These are phyloP conservation scores for Scomber scombrus DNA, from an alignment of 2,113 vertebrate species.

Conservation along the genomic window DNA sequence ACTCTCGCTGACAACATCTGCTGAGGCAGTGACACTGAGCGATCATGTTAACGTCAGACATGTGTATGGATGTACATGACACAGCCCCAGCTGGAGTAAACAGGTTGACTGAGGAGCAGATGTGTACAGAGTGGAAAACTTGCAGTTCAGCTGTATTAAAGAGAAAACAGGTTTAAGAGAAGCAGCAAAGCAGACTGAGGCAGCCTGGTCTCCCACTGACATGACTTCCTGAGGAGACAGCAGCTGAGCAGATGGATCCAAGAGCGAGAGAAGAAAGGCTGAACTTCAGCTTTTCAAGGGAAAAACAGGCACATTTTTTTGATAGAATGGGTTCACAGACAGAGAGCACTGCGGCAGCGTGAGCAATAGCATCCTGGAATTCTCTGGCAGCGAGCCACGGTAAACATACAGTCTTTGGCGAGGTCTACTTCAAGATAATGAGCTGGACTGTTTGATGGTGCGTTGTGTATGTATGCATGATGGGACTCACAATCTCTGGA, in stretches of 20 bases:
- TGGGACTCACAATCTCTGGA: conserved; percentile 87
- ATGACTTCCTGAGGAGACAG: conserved; percentile 44
- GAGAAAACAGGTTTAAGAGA: conserved; percentile 48
- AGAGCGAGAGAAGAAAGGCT: not conserved
- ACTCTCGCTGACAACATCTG: not conserved
- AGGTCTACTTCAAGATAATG: conserved; percentile 6
- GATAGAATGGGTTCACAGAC: conserved; percentile 44
- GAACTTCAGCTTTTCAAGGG: conserved; percentile 35
- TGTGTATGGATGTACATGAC: conserved; percentile 16
- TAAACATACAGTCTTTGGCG: conserved; percentile 20
- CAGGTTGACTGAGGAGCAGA: conserved; percentile 36
- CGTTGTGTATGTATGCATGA: not conserved
- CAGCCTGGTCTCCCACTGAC: conserved; percentile 47
- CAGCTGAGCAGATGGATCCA: conserved; percentile 27
- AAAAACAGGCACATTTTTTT: conserved; percentile 32
- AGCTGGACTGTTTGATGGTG: conserved; percentile 4
- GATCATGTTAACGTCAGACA: conserved; percentile 15
- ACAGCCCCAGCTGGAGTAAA: conserved; percentile 43
- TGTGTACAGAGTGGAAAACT: conserved; percentile 39
- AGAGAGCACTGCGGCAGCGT: conserved; percentile 22
- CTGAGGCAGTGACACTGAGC: not conserved
- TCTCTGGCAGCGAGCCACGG: conserved; percentile 33
- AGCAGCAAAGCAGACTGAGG: conserved; percentile 25
- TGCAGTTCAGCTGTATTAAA: conserved; percentile 36
- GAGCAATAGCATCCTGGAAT: conserved; percentile 32